Conservation (phyloP, 2,113 vertebrate species). For the Entomyzon cyanotis region DNA sequence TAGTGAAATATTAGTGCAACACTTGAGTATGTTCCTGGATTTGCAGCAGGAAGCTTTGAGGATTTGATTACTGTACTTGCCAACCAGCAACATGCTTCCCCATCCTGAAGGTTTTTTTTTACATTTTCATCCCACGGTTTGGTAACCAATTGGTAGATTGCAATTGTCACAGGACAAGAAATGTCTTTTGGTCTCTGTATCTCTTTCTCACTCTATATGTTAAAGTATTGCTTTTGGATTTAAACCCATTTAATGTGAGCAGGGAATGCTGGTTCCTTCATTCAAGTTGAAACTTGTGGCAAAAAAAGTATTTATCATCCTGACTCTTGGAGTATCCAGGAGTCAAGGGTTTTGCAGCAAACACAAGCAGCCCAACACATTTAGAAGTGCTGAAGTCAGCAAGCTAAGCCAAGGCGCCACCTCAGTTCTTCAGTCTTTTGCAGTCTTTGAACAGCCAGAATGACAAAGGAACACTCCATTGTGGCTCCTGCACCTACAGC, state of each 20-base stretch:
- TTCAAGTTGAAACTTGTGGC: background rate
- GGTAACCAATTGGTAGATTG: background rate
- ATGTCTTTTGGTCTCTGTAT: background rate
- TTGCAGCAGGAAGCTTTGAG: background rate
- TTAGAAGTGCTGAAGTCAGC: background rate
- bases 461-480: background rate
- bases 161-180: background rate
- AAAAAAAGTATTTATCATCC: background rate
- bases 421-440: background rate
- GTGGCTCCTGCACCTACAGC: background rate
- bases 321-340: background rate
- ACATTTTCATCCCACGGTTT: background rate
- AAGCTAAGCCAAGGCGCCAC: background rate
- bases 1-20: background rate
- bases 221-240: background rate
- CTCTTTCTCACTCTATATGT: background rate
- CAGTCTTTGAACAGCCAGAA: background rate
- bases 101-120: background rate
- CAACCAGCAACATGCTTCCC: background rate
- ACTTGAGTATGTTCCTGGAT: background rate
- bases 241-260: background rate
- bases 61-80: background rate
- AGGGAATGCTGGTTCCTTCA: background rate
- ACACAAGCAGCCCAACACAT: background rate
- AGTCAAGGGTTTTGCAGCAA: background rate